Percentiles rank a stretch among this genome's conserved stretches.
phyloP scores from a whole-genome alignment of 2,797 vertebrate species.

The Halcyon badia region DNA sequence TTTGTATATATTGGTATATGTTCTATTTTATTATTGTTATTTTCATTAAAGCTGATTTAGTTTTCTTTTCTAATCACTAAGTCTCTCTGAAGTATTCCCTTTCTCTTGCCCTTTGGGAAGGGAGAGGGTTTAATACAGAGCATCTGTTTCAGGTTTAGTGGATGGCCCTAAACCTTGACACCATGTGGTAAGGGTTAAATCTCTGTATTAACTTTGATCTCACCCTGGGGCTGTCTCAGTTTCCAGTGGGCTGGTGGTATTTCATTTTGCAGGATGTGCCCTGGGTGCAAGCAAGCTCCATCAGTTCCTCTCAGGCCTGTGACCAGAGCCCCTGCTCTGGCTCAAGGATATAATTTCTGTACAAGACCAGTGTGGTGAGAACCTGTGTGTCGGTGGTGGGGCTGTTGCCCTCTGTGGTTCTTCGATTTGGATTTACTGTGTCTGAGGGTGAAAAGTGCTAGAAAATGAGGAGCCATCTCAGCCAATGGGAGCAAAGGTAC shows the following conservation, averaged over 20 bases:
- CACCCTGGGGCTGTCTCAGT: background rate
- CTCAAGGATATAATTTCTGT: background rate
- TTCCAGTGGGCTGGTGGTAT: background rate
- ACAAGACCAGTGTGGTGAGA: background rate
- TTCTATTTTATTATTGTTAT: background rate
- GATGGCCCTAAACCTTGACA: too few species aligned
- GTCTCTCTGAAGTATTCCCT: background rate
- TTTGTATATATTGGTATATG: background rate
- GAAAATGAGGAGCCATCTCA: background rate
- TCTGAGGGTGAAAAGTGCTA: background rate
- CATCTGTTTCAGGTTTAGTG: too few species aligned
- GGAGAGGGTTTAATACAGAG: background rate
- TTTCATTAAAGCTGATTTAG: background rate
- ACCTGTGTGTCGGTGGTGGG: background rate
- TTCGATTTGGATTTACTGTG: background rate
- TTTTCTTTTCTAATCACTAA: background rate
- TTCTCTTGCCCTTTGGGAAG: background rate
- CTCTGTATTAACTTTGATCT: background rate
- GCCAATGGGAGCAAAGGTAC: background rate
- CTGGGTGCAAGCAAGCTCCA: background rate
- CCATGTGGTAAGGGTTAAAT: background rate
- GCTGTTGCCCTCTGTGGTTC: background rate
- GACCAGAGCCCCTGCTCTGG: background rate
- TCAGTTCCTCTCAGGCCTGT: background rate
- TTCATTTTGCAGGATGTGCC: background rate